Evolutionary conservation across 1,140 invertebrate genomes (phyloP), one percentile per base, ranked within the genome.

Genomic region (Euura lappo): DNA sequence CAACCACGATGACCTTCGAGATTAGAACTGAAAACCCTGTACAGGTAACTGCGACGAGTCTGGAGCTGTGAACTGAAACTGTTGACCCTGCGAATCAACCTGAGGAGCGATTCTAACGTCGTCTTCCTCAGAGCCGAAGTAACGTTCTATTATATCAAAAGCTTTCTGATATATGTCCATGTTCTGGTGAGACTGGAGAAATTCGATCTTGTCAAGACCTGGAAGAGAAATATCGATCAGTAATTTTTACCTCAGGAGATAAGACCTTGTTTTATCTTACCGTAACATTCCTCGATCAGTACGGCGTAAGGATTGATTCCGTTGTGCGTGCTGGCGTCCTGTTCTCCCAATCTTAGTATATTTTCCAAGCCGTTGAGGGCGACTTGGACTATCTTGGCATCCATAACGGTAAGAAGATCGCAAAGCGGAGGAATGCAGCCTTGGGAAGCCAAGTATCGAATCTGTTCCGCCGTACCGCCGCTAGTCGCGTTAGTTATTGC

Each of bases 121-220:
- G 79, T 98, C 97, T 85, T 97, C 95, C 81, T 98, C 96, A 3
- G 93, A 92, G 7, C 95, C 93, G 86, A 99, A 99, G 88, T 95
- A 99, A 85, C 94, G 94, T 85, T 99, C 97, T 79, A 99, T 99
- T 74, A 99, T 96, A 82, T 98, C 95, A 83, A 98, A 98, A 13
- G 97, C 95, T 85, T 98, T 97, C 84, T 98, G 94, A 88, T 99
- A 99, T 73, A 99, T 97, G 69, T 98, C 96, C 83, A 95, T 92
- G 83, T 99, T 99, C 84, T 98, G 96, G 85, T 99, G 97, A 10
- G 96, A 96, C 87, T 99, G 98, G 5, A 99, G 89, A 85, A 95
- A 97, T 89, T 99, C 98, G 74, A 99, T 98, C 89, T 99, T 99
- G 81, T 99, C 97, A 80, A 99, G 89, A 80, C 97, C 97, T 97